Conservation (phyloP, 2,888 invertebrate genomes). For the Chelonus formosanus region DNA sequence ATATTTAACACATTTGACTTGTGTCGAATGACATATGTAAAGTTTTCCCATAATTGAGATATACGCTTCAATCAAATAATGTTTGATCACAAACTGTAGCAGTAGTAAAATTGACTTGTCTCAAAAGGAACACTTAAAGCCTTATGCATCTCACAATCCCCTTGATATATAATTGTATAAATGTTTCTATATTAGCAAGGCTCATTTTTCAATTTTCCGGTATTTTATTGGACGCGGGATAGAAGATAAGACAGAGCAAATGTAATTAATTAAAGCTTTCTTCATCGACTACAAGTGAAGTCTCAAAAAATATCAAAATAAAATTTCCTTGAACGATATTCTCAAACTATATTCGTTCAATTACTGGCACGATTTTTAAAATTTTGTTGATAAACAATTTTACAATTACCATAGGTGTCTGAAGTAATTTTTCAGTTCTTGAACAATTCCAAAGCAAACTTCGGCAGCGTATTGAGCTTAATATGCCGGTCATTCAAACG, state of each 20-base stretch:
- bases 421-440: conserved; percentile 7
- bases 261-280: not conserved
- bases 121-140: conserved; percentile 15
- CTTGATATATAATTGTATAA: not conserved
- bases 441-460: conserved; percentile 25
- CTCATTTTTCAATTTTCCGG: too few species aligned
- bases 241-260: too few species aligned
- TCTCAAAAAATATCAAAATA: not conserved
- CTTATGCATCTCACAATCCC: conserved; percentile 1
- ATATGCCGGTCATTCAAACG: conserved; percentile 5
- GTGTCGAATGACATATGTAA: conserved; percentile 5
- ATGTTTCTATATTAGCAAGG: too few species aligned
- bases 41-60: not conserved
- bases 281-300: not conserved
- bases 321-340: conserved; percentile 8
- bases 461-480: conserved; percentile 9
- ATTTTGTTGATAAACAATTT: not conserved
- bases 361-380: conserved; percentile 3
- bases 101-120: not conserved
- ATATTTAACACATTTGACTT: conserved; percentile 13
- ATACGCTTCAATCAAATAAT: conserved; percentile 9
- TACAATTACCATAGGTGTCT: conserved; percentile 13
- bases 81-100: conserved; percentile 10
- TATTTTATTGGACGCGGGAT: too few species aligned
- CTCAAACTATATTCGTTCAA: not conserved